phyloP scores from a whole-genome alignment of 2,113 vertebrate species.

The Strix aluco region DNA sequence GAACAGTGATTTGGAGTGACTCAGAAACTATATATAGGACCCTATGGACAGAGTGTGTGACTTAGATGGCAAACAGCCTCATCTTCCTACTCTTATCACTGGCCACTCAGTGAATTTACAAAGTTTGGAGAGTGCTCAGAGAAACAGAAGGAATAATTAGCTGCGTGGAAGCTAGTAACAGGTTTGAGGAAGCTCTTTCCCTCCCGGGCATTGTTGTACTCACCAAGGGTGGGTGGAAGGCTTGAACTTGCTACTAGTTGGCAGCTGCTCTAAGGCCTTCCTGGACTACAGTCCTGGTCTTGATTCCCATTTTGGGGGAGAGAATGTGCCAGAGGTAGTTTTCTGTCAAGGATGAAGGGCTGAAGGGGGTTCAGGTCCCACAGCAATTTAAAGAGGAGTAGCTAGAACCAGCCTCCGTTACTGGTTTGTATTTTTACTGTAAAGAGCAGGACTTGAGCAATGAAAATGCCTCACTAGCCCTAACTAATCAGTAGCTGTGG shows the following conservation, averaged over 20 bases:
- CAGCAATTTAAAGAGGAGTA: not conserved
- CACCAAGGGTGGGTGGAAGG: not conserved
- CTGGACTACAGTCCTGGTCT: not conserved
- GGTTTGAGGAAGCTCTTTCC: conserved; percentile 2
- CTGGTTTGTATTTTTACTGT: not conserved
- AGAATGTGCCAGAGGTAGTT: not conserved
- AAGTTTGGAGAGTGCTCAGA: not conserved
- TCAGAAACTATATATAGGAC: not conserved
- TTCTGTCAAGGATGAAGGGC: not conserved
- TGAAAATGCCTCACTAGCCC: not conserved
- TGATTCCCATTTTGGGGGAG: not conserved
- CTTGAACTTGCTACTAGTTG: conserved; percentile 21
- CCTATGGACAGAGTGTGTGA: not conserved
- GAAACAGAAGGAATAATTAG: not conserved
- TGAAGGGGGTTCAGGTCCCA: not conserved
- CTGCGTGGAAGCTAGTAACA: not conserved
- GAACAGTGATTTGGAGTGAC: not conserved
- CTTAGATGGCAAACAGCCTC: not conserved
- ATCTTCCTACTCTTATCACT: not conserved
- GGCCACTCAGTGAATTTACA: not conserved
- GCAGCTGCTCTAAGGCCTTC: conserved; percentile 19
- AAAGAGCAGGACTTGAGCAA: not conserved
- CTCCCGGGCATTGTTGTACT: conserved; percentile 42
- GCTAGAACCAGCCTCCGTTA: not conserved
- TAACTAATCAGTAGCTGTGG: not conserved